Evolutionary conservation across 2,113 vertebrate species (phyloP), one percentile per base, ranked within the genome.

Genomic region (Lagopus leucura): DNA sequence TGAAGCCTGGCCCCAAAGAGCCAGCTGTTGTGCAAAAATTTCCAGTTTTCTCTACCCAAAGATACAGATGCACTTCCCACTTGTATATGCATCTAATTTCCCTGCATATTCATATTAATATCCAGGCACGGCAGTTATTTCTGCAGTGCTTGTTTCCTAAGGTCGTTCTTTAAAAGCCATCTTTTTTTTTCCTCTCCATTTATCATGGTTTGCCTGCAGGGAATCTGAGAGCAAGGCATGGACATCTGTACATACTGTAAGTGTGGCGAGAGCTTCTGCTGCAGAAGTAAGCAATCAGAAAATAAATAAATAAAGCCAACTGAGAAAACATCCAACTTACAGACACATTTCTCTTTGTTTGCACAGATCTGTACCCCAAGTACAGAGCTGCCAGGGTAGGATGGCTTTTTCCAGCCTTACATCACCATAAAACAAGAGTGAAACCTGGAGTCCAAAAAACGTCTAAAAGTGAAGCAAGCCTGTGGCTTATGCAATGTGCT

Each of bases 151-250:
- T 89, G 43, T 89, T 92, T 94, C 79, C 76, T 94, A 91, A 86
- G 52, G 95, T 96, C 82, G 83, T 77, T 88, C 52, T 93, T 90
- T 90, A 93, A 94, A 96, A 95, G 70, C 72, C 20, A 28, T 72
- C 47, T 81, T 90, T 88, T 25, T 25, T 88, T 83, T 83, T 84
- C 72, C 47, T 90, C 65, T 22, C 30, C 87, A 86, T 71, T 91
- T 86, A 78, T 61, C 82, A 54, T 55, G 10, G 8, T 78, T 83
- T 88, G 82, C 79, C 94, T 93, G 28, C 10, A 1, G 88, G 88
- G 82, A 82, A 78, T 81, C 69, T 6, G 2, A 94, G 36, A 77
- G 78, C 75, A 60, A 86, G 69, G 65, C 45, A 64, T 4, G 52
- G 88, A 77, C 69, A 36, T 92, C 64, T 85, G 55, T 93, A 86